Base-by-base conservation (phyloP, 2,113 vertebrate genomes). In the Nothocercus nigrocapillus region DNA sequence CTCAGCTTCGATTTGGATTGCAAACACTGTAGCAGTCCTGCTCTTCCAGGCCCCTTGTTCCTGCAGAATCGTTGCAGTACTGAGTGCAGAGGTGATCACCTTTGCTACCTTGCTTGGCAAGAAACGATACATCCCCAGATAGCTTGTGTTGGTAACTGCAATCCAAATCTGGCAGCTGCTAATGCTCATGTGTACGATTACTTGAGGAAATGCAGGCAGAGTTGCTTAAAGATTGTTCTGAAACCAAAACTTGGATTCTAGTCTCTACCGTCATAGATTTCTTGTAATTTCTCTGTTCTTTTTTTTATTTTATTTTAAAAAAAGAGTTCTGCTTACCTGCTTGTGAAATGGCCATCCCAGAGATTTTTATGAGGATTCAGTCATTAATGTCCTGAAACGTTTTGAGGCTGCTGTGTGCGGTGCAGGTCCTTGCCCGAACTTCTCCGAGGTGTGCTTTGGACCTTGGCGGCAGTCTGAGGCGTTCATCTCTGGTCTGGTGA, bases 1-100 rank as follows among this genome's bases (percentile, higher is more conserved):
- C 59, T 88, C 62, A 19, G 34, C 92, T 83, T 63, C 45, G 18
- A 34, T 90, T 75, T 64, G 83, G 21, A 45, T 83, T 74, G 36
- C 36, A 86, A n/a, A 4, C 4, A 8, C 19, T 28, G 2, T 13
- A 25, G 32, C 8, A 24, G 30, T 28, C 32, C 72, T 56, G 17
- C 21, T 88, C 17, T 77, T 77, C n/a, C 5, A 90, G 3, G 1
- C 7, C 53, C 14, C 21, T 4, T 90, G 47, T 8, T 38, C 27
- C 21, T 2, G 0, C 49, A 44, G 44, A 70, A 54, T 32, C 42
- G 8, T 44, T 59, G 47, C 30, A 92, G 18, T 45, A 67, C 28
- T 69, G 58, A 83, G 45, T 45, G 64, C 45, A 27, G 42, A 78
- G 30, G 38, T 70, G 44, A 88, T 47, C 11, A 4, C 11, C n/a